Evolutionary conservation across 2,888 invertebrate species (phyloP), one percentile per base, ranked within the genome.

Genomic region (Drosophila mettleri): DNA sequence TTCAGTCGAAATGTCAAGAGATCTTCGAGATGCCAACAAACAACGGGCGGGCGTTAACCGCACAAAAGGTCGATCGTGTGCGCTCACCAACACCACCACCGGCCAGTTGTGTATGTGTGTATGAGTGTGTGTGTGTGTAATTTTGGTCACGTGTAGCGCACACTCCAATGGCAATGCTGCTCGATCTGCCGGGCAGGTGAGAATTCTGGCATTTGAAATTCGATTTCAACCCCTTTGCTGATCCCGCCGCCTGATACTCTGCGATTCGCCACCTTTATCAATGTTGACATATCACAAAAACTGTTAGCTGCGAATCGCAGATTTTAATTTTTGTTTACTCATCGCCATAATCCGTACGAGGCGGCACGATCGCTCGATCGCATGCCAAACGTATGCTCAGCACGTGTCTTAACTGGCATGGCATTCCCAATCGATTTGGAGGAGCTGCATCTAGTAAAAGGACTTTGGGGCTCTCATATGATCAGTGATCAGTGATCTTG

Each of bases 121-220:
- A 9, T 43, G 7, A 18, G 29, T 20, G 8, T 31, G 9, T 39
- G 12, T 51, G 34, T 34, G 33, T 54, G 16, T 52, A 22, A 36
- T 58, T 46, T 60, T 58, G 64, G 62, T 66, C 86, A 85, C 88
- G 82, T 85, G 82, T 57, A 85, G 73, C 61, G 86, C 82, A 82
- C 87, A 87, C 82, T 87, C 82, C 82, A 87, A 75, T 86, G 66
- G 54, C 61, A 81, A 55, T 41, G 46, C 36, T 60, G 43, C 9
- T 45, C 48, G 43, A 14, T 59, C 51, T 18, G 29, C 43, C 36
- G 48, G 59, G 60, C 82, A 82, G 82, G 86, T 82, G 82, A 85
- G 69, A 78, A 59, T 67, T 58, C 16, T n/a, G 24, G 14, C 18
- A 49, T 55, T 43, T 59, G 58, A 10, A 33, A 39, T 46, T 46